Conservation (phyloP, 1,140 invertebrate genomes). For the Caligus rogercresseyi region DNA sequence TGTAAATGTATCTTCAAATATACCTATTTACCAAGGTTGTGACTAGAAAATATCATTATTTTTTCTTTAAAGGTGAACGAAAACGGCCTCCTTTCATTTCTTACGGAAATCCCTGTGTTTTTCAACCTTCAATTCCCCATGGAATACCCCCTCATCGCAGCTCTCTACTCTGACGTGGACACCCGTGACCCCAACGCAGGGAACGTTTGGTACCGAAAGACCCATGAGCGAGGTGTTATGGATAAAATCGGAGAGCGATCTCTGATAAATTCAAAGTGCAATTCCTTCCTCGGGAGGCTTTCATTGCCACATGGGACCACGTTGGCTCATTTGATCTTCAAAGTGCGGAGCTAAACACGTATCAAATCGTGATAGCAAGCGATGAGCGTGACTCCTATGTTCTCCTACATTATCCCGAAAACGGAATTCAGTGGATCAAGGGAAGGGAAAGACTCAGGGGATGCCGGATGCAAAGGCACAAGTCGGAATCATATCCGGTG, state of each 20-base stretch:
- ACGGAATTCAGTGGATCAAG: slow-evolving; percentile 77
- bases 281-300: slow-evolving; percentile 46
- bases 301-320: slow-evolving; percentile 54
- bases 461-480: slow-evolving; percentile 70
- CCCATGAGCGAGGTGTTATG: neutral
- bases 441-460: slow-evolving; percentile 38
- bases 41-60: slow-evolving; percentile 5
- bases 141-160: slow-evolving; percentile 70
- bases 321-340: slow-evolving; percentile 42
- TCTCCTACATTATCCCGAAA: slow-evolving; percentile 63
- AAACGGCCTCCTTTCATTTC: slow-evolving; percentile 76
- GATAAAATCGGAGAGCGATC: neutral
- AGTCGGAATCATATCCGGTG: slow-evolving; percentile 62
- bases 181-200: slow-evolving; percentile 43
- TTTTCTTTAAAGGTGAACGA: slow-evolving; percentile 55
- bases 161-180: slow-evolving; percentile 78
- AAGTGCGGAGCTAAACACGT: slow-evolving; percentile 44
- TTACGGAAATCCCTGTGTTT: slow-evolving; percentile 60
- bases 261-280: slow-evolving; percentile 33
- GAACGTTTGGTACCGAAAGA: slow-evolving; percentile 45
- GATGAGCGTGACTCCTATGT: slow-evolving; percentile 61
- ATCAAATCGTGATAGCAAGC: slow-evolving; percentile 63
- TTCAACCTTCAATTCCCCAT: slow-evolving; percentile 73
- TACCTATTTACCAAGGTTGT: no score
- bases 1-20: no score